These are phyloP conservation scores for Morphnarchus princeps DNA, from an alignment of 2,113 vertebrate genomes.

Conservation along the genomic window DNA sequence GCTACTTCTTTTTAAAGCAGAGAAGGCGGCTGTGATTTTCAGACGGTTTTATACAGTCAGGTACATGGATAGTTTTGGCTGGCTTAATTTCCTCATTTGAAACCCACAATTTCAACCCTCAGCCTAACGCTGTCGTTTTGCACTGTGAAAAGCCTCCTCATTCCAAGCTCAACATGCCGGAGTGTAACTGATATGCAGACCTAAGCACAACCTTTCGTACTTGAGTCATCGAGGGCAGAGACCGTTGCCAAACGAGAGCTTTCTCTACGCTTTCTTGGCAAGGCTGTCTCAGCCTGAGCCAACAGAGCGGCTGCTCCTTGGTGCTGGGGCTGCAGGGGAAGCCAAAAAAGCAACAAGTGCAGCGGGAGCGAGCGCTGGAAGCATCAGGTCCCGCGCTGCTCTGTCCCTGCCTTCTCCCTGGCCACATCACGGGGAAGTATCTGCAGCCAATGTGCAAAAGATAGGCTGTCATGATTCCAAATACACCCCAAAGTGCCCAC, in stretches of 20 bases:
- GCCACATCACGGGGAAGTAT: too few species aligned
- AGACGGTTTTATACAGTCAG: rapidly evolving
- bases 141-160: background rate
- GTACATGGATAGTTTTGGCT: background rate
- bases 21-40: background rate
- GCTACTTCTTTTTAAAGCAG: background rate
- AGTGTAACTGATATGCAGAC: background rate
- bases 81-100: background rate
- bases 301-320: background rate
- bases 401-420: background rate
- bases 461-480: background rate
- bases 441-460: background rate
- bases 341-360: background rate
- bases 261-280: background rate
- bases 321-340: background rate
- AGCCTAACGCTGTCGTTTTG: rapidly evolving
- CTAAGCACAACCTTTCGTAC: background rate
- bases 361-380: background rate
- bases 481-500: background rate
- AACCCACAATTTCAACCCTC: background rate
- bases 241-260: background rate
- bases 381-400: rapidly evolving
- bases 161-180: background rate
- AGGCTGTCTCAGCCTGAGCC: background rate
- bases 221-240: background rate